Conservation (phyloP, 2,113 vertebrate species). For the Tautogolabrus adspersus region DNA sequence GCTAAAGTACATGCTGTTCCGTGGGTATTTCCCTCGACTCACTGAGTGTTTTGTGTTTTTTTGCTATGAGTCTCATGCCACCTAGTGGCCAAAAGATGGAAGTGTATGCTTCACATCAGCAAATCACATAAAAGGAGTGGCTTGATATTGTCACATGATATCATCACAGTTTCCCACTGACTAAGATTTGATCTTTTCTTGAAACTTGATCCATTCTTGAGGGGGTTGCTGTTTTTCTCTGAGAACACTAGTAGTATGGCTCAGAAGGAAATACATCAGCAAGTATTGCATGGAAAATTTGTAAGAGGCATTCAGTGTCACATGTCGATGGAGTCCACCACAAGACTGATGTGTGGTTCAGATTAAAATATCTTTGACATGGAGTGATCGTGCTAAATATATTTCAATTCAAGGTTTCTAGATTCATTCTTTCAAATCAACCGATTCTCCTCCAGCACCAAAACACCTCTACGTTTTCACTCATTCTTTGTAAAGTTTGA, state of each 20-base stretch:
- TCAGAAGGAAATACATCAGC: not conserved
- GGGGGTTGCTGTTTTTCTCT: not conserved
- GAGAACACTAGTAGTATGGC: too few relatives aligned
- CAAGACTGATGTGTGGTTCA: not conserved
- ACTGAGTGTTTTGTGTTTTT: not conserved
- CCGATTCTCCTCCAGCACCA: too few relatives aligned
- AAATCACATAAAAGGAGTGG: conserved; percentile 11
- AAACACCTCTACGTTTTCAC: too few relatives aligned
- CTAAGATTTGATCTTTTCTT: not conserved
- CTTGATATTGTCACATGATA: not conserved
- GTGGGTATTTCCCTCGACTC: not conserved
- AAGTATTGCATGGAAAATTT: not conserved
- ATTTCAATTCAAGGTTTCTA: not conserved
- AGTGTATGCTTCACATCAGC: not conserved
- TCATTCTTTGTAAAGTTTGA: too few relatives aligned
- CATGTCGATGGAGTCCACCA: not conserved
- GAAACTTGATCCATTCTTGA: conserved; percentile 1
- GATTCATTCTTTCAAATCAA: too few relatives aligned
- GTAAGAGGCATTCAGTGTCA: not conserved
- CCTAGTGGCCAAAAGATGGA: conserved; percentile 41
- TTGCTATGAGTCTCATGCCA: conserved; percentile 31
- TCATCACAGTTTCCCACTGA: not conserved
- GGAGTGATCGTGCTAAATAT: not conserved
- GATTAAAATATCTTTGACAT: not conserved
- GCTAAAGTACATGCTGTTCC: not conserved